A percentile compares a stretch with the other conserved stretches of the same genome.
Evolutionary conservation across 2,888 invertebrate genomes (phyloP).

Genomic region (Diadegma fenestrale): DNA sequence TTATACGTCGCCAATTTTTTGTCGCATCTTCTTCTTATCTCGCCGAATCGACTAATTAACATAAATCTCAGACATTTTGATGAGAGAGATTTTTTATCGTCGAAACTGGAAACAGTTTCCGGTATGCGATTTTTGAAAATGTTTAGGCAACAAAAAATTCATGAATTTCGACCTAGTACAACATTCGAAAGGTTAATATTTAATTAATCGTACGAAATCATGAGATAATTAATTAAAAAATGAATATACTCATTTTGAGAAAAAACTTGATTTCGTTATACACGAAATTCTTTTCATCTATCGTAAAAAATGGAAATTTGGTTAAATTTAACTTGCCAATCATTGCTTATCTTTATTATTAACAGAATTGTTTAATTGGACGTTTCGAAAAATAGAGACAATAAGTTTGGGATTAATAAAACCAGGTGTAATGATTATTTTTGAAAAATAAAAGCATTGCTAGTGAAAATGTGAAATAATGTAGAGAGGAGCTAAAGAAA

Average conservation of each 20-base stretch:
- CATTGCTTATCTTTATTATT: background rate
- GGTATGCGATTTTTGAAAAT: background rate
- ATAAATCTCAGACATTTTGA: slow-evolving; percentile 21
- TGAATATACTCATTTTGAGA: background rate
- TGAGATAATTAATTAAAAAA: background rate
- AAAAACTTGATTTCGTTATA: background rate
- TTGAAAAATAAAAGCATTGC: background rate
- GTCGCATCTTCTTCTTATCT: slow-evolving; percentile 1
- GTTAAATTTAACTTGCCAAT: background rate
- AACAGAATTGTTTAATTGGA: too few relatives aligned
- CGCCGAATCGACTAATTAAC: slow-evolving; percentile 27
- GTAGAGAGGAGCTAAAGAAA: slow-evolving; percentile 38
- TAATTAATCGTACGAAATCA: slow-evolving; percentile 3
- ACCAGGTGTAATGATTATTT: background rate
- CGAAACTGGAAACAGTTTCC: background rate
- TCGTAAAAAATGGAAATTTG: background rate
- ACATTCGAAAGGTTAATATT: slow-evolving; percentile 43
- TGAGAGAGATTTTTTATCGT: background rate
- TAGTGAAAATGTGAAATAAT: slow-evolving; percentile 23
- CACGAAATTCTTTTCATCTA: too few relatives aligned
- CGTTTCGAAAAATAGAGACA: background rate
- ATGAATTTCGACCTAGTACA: slow-evolving; percentile 11
- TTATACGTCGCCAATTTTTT: background rate
- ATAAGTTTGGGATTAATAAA: background rate
- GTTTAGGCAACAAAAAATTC: slow-evolving; percentile 5